Evolutionary conservation across 64 coral and sea anemone genomes (phyloP), one percentile per base, ranked within the genome.

Genomic region (Catalaphyllia jardinei): DNA sequence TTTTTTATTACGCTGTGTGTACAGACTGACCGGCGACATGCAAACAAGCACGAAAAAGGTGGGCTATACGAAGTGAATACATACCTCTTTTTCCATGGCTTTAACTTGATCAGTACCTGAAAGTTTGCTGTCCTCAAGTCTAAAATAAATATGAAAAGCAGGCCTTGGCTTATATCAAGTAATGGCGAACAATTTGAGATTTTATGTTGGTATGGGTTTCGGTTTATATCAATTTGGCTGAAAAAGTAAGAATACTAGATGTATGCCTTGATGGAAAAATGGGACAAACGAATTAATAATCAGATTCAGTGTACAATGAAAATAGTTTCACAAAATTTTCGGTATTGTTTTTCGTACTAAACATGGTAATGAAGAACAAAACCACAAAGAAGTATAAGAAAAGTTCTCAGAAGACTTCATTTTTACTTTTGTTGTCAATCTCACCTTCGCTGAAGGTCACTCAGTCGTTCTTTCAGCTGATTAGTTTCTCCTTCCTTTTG

Each of bases 381-480:
- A 8, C 7, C 42, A 46, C 3, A 5, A 6, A 8, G 7, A 46
- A 4, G 42, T 6, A 46, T 46, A 8, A 46, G 42, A 39, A 39
- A 39, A 4, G 42, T 7, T 46, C 42, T 6, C 3, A 46, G 42
- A 46, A 8, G 42, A 46, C 42, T 46, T 3, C 42, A 46, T 7
- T 46, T 8, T 57, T 2, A 57, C 11, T 57, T 57, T 16, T 49
- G 22, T 49, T 30, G 3, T 12, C 46, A 69, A n/a, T 64, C 73
- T 38, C 54, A 96, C 95, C 95, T 96, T 87, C 79, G 82, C 57
- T 96, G 91, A 29, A 96, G 13, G 51, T 96, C 95, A 52, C 72
- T 86, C 12, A 46, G 89, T 93, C 95, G 67, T 72, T 96, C 95
- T 52, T 93, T 88, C 29, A 96, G 59, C 33, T 90, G 93, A 19